Conservation (phyloP, 2,888 invertebrate genomes). For the Lymantria monacha region DNA sequence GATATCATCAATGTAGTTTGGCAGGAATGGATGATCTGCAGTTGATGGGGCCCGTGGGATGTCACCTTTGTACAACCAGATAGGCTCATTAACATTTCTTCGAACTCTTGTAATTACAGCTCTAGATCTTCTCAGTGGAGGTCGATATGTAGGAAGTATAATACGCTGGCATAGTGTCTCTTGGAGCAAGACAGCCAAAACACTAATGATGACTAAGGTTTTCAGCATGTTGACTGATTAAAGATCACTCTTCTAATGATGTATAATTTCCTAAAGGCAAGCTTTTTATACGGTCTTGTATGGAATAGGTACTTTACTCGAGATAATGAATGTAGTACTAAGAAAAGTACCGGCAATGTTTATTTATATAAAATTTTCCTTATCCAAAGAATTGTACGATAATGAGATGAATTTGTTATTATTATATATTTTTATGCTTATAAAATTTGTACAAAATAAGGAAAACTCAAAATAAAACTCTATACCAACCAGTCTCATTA, state of each 20-base stretch:
- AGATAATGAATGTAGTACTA: background rate
- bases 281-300: conserved; percentile 1
- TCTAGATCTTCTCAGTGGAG: background rate
- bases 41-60: conserved; percentile 3
- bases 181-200: conserved; percentile 1
- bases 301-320: conserved; percentile 9
- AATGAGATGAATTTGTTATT: background rate
- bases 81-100: conserved; percentile 1
- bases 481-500: too few relatives aligned
- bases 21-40: conserved; percentile 6
- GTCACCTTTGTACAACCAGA: conserved; percentile 6
- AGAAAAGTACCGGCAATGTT: background rate
- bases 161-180: conserved; percentile 2
- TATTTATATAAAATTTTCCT: background rate
- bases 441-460: too few relatives aligned
- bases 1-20: conserved; percentile 7
- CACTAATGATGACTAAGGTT: background rate
- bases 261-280: too few relatives aligned
- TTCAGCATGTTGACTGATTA: conserved; percentile 4
- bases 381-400: background rate
- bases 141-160: conserved; percentile 2
- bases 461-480: too few relatives aligned
- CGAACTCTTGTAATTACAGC: background rate
- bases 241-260: conserved; percentile 2
- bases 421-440: too few relatives aligned